These are phyloP conservation scores for Diorhabda carinulata DNA, from an alignment of 1,140 invertebrate genomes.

Conservation along the genomic window DNA sequence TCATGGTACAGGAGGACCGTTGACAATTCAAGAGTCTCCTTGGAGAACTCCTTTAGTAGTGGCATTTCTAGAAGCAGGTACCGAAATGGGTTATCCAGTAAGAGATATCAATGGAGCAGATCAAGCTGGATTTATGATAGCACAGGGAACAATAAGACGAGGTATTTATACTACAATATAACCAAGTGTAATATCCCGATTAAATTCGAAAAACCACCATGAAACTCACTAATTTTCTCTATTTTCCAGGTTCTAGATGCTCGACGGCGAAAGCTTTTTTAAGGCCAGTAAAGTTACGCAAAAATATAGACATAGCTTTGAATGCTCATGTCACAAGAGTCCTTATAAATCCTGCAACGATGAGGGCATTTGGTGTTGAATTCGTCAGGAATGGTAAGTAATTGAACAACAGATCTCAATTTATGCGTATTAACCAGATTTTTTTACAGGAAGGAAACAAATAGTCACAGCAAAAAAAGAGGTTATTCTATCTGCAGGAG, in stretches of 20 bases:
- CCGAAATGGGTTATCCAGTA: slow-evolving; percentile 80
- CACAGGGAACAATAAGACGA: slow-evolving; percentile 76
- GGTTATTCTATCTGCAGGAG: slow-evolving; percentile 74
- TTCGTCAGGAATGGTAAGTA: slow-evolving; percentile 63
- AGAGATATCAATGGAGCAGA: slow-evolving; percentile 81
- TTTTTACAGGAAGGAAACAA: slow-evolving; percentile 30
- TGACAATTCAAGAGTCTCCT: slow-evolving; percentile 80
- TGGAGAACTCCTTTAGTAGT: slow-evolving; percentile 76
- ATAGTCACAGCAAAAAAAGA: slow-evolving; percentile 68
- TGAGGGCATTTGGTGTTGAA: slow-evolving; percentile 70
- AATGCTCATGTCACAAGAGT: slow-evolving; percentile 72
- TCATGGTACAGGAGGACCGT: slow-evolving; percentile 68
- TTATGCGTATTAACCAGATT: neutral
- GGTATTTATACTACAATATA: slow-evolving; percentile 16
- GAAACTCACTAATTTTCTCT: too few relatives aligned
- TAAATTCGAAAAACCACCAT: too few relatives aligned
- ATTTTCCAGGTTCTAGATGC: slow-evolving; percentile 63
- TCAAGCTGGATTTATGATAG: slow-evolving; percentile 83
- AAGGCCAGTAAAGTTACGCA: slow-evolving; percentile 67
- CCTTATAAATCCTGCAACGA: slow-evolving; percentile 66
- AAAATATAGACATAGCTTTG: slow-evolving; percentile 75
- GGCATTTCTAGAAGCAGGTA: slow-evolving; percentile 80
- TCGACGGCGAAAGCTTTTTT: slow-evolving; percentile 88
- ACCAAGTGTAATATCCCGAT: too few relatives aligned
- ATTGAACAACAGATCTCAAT: neutral